Percentiles rank a stretch among this genome's conserved stretches.
phyloP scores from a whole-genome alignment of 2,113 vertebrate species.

The Ceratotherium simum region DNA sequence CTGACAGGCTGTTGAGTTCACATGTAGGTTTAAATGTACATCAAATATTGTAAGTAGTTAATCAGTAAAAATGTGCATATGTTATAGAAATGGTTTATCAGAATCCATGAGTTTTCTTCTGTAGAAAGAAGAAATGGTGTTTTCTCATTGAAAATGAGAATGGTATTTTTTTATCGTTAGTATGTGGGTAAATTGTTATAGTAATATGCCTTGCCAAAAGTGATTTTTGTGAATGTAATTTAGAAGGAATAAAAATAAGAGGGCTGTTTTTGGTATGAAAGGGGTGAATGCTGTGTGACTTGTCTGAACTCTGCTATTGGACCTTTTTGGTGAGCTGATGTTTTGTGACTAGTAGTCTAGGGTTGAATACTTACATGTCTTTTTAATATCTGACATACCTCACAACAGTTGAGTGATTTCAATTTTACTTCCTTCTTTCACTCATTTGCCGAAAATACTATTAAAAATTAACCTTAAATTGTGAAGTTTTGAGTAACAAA shows the following conservation, averaged over 20 bases:
- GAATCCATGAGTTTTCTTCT: constrained; percentile 17
- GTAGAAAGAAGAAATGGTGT: not conserved
- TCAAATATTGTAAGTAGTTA: not conserved
- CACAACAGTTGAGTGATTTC: constrained; percentile 31
- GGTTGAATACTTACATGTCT: not conserved
- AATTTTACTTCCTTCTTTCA: not conserved
- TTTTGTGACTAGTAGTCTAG: constrained; percentile 21
- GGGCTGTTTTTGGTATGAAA: not conserved
- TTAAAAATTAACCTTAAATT: constrained; percentile 48
- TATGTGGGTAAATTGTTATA: not conserved
- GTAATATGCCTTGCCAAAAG: constrained; percentile 24
- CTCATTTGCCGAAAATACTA: constrained; percentile 38
- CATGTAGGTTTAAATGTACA: constrained; percentile 20
- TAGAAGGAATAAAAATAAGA: constrained; percentile 18
- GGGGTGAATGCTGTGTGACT: not conserved
- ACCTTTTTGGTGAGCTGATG: not conserved
- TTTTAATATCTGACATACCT: not conserved
- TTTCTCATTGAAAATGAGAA: constrained; percentile 37
- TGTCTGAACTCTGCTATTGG: not conserved
- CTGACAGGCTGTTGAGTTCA: constrained; percentile 11
- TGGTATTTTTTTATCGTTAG: constrained; percentile 42
- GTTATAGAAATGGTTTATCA: constrained; percentile 23
- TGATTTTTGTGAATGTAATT: constrained; percentile 50
- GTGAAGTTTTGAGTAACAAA: constrained; percentile 31
- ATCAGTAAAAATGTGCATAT: not conserved